phyloP scores from a whole-genome alignment of 2,113 vertebrate genomes.

The Hippocampus comes region DNA sequence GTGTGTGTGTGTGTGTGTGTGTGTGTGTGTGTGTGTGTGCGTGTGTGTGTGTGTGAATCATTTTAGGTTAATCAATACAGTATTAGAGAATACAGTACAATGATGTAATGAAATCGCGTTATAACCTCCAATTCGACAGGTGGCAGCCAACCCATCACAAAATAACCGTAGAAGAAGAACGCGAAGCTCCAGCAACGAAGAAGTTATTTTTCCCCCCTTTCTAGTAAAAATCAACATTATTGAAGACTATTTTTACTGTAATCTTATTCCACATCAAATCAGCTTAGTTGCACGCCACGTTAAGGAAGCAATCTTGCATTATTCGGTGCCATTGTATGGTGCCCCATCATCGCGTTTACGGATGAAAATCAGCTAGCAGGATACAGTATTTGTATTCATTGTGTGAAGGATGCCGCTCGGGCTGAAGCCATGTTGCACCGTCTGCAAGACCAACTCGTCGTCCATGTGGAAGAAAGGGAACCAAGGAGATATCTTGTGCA shows the following conservation, averaged over 20 bases:
- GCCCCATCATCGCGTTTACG: background rate
- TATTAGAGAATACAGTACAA: background rate
- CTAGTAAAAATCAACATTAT: background rate
- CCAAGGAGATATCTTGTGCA: conserved; percentile 92
- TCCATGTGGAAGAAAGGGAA: conserved; percentile 97
- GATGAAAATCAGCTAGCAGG: conserved; percentile 10
- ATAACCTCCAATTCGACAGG: background rate
- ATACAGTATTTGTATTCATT: background rate
- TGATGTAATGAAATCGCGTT: background rate
- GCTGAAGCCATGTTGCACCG: conserved; percentile 88
- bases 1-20: too few relatives aligned
- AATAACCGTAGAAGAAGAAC: background rate
- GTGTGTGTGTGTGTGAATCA: too few relatives aligned
- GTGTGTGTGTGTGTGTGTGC: too few relatives aligned
- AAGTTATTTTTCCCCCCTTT: background rate
- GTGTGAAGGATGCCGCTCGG: conserved; percentile 84
- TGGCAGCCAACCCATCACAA: background rate
- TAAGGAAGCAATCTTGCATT: background rate
- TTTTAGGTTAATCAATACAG: too few relatives aligned
- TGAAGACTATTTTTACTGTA: background rate
- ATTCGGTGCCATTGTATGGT: background rate
- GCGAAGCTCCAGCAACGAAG: background rate
- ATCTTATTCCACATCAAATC: background rate
- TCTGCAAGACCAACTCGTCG: conserved; percentile 90
- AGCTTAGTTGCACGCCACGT: background rate